A percentile compares a stretch with the other conserved stretches of the same genome.
Evolutionary conservation across 2,797 vertebrate genomes (phyloP).

Genomic region (Anisognathus igniventris): DNA sequence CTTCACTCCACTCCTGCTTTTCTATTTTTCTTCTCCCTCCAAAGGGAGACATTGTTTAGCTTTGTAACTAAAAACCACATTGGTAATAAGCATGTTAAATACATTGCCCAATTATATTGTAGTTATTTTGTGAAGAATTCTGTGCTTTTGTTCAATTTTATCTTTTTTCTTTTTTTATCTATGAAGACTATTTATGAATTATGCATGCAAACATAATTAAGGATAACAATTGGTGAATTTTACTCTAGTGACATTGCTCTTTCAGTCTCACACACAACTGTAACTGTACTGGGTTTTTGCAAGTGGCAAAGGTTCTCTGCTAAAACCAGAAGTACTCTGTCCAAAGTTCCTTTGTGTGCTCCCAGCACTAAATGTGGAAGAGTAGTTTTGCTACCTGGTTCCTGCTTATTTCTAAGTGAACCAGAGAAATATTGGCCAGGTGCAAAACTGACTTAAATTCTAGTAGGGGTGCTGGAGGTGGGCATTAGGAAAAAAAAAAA

Average conservation of each 20-base stretch:
- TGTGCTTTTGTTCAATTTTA: conserved; percentile 50
- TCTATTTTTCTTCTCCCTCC: neutral
- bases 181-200: conserved; percentile 61
- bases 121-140: conserved; percentile 59
- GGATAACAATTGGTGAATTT: conserved; percentile 63
- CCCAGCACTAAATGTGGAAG: neutral
- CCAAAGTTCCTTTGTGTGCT: conserved; percentile 9
- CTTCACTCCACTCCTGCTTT: neutral
- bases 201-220: conserved; percentile 68
- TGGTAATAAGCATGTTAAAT: conserved; percentile 56
- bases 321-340: conserved; percentile 29
- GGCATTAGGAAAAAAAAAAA: neutral
- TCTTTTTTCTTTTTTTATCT: conserved; percentile 37
- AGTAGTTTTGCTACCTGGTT: neutral
- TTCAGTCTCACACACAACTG: conserved; percentile 50
- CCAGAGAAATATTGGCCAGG: neutral
- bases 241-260: conserved; percentile 53
- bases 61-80: conserved; percentile 49
- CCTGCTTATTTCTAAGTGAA: neutral
- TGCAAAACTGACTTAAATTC: neutral
- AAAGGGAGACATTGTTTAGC: neutral
- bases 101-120: conserved; percentile 60
- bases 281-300: conserved; percentile 21
- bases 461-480: neutral
- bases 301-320: conserved; percentile 14